phyloP scores from a whole-genome alignment of 2,888 invertebrate species.

The Erebia aethiops region DNA sequence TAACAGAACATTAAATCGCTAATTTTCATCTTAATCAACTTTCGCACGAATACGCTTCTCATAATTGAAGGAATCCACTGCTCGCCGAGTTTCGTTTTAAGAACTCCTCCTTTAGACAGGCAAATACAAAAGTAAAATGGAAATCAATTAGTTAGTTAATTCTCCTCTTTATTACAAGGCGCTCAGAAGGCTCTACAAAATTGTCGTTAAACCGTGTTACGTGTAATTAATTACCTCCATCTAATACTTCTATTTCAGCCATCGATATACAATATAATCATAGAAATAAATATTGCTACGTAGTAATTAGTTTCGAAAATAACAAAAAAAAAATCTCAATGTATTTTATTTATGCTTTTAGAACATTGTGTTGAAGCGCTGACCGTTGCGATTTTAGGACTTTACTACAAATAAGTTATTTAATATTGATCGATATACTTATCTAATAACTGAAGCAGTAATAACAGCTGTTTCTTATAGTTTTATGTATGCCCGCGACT shows the following conservation, averaged over 20 bases:
- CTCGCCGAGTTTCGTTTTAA: conserved; percentile 34
- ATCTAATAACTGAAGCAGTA: no score
- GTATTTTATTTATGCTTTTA: no score
- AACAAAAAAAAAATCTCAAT: no score
- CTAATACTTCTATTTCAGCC: conserved; percentile 50
- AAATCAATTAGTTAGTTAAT: conserved; percentile 54
- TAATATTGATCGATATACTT: no score
- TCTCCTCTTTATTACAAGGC: conserved; percentile 55
- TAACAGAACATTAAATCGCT: conserved; percentile 33
- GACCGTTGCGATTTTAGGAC: no score
- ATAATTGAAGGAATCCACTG: conserved; percentile 38
- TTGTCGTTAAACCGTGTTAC: conserved; percentile 62
- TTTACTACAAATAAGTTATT: no score
- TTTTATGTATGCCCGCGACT: no score
- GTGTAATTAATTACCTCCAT: conserved; percentile 68
- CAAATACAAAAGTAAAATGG: conserved; percentile 49
- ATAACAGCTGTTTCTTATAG: no score
- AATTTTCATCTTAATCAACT: conserved; percentile 40
- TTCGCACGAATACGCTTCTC: conserved; percentile 31
- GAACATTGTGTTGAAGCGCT: no score
- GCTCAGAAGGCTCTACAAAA: conserved; percentile 52
- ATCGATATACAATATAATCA: not conserved
- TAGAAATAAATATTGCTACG: not conserved
- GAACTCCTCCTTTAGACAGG: conserved; percentile 39
- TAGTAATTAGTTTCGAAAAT: no score